A percentile compares a stretch with the other conserved stretches of the same genome.
Evolutionary conservation across 2,797 vertebrate genomes (phyloP).

Genomic region (Typhlichthys subterraneus): DNA sequence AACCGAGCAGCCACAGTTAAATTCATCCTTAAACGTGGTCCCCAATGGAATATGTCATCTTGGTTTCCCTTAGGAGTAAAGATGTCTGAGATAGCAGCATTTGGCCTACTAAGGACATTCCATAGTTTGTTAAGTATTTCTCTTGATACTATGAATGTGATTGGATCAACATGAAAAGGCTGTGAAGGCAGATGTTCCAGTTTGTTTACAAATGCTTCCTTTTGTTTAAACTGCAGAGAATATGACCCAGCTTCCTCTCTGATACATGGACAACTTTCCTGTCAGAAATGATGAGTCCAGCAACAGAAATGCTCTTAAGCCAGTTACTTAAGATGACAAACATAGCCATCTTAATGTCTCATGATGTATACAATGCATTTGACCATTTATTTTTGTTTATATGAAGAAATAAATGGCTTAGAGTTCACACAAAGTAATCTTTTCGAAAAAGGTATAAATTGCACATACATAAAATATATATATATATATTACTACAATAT

Average conservation of each 20-base stretch:
- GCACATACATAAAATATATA: conserved; percentile 1
- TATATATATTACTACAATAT: not conserved
- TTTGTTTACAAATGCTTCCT: conserved; percentile 23
- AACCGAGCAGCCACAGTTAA: conserved; percentile 1
- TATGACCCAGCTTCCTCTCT: not conserved
- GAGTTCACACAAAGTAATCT: not conserved
- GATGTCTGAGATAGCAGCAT: conserved; percentile 51
- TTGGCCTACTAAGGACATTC: conserved; percentile 54
- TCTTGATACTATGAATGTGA: conserved; percentile 35
- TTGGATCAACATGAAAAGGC: conserved; percentile 16
- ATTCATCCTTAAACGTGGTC: conserved; percentile 22
- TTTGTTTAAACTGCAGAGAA: conserved; percentile 7
- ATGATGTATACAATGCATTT: conserved; percentile 6
- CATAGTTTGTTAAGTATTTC: conserved; percentile 58
- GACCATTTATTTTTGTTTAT: conserved; percentile 10
- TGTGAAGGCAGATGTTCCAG: conserved; percentile 1
- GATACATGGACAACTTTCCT: conserved; percentile 6
- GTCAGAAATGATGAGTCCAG: not conserved
- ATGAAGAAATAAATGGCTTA: not conserved
- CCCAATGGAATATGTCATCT: conserved; percentile 36
- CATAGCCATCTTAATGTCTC: not conserved
- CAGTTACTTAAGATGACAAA: not conserved
- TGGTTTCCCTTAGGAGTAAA: conserved; percentile 43
- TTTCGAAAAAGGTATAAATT: not conserved
- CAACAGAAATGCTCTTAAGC: not conserved